Base-by-base conservation (phyloP, 2,797 vertebrate species). In the Accipiter fasciatus region DNA sequence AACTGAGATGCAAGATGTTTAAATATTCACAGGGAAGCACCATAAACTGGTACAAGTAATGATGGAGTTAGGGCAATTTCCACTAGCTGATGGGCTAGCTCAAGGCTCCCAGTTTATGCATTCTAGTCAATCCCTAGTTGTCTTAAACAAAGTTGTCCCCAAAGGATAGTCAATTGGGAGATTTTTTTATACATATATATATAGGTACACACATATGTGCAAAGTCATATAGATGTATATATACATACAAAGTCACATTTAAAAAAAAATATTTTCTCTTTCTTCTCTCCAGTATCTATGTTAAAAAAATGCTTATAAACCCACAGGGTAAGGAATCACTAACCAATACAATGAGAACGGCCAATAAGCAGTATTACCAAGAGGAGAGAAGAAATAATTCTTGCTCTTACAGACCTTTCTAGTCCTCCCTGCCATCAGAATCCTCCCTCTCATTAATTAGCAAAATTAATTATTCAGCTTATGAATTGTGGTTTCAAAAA, bases 371-470 rank as follows among this genome's bases (percentile, higher is more conserved):
- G 15, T 77, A 90, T 76, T 64, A 87, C 11, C 54, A 77, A 77
- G 66, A 71, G 50, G 49, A 79, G 49, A 85, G 40, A 69, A 62
- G 67, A 84, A 92, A 82, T 87, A 93, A 83, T 86, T 92, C 84
- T 91, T 13, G 15, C 50, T 73, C 64, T 79, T 82, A 67, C 33
- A 92, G 92, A 87, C 69, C 69, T 78, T 81, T 88, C 69, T 54
- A 59, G 47, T 55, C 50, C 19, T 85, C 44, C 71, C 59, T 87
- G 81, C 44, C 47, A 87, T 50, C 66, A 84, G n/a, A 94, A 80
- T 44, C 71, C 70, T 95, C 87, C 87, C 52, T 82, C 89, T 92
- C 75, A 85, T 95, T 95, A 95, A 94, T 94, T 92, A 92, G 35
- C 19, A 91, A 84, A 96, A 93, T 91, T 75, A 93, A 94, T 96